Evolutionary conservation across 2,797 vertebrate species (phyloP), one percentile per base, ranked within the genome.

Genomic region (Myiotriccus ornatus): DNA sequence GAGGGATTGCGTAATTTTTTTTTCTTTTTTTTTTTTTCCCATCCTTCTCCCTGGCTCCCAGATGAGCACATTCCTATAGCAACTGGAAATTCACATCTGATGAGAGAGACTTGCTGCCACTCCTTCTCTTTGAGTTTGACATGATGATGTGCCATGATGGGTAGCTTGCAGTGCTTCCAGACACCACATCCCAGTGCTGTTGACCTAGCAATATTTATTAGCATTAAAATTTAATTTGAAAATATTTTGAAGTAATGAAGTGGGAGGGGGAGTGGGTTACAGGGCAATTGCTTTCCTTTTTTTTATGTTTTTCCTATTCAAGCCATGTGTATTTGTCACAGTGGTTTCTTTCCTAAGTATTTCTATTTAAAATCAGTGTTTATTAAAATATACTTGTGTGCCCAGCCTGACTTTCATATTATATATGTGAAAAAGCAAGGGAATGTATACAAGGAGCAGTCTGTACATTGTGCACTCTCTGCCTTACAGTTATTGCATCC

Each of bases 401-500:
- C 32, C 49, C 91, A 46, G 62, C 87, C 71, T 80, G 93, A 87
- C 90, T 95, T 90, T 93, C 65, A 6, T 91, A 69, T 94, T 87
- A 93, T 70, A 22, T 81, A 67, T 69, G 65, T 82, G 83, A 94
- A 96, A 93, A 93, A 95, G 67, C 79, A 57, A 71, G 80, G 93
- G 81, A 93, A 94, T 4, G 3, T 90, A 76, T 84, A 92, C 84
- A 95, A 95, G 73, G 50, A 91, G 79, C 55, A 34, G 60, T 95
- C 95, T 97, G 89, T 97, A 81, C 6, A 1, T 44, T 84, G 83
- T 90, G 24, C 4, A 3, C 56, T 95, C 85, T 95, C 86, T 97
- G 89, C 91, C 83, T 93, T 94, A 85, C 86, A 88, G 60, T 97
- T 97, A 97, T 65, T 97, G 95, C 95, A 94, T 96, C 76, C 95